Base-by-base conservation (phyloP, 2,797 vertebrate species). In the Thaleichthys pacificus region DNA sequence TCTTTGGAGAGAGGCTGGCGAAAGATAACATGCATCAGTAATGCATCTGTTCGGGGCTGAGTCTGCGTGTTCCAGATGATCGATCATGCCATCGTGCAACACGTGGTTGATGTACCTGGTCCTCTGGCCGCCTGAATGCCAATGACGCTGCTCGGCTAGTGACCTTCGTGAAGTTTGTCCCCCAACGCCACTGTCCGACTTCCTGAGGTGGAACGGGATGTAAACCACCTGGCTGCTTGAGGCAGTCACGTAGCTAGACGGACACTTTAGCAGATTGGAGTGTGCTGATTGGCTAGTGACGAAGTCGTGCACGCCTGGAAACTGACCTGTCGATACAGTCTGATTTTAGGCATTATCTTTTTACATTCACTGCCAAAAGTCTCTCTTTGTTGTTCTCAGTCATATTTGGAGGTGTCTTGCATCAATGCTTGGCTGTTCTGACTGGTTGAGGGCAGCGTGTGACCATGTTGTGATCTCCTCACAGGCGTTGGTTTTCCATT, bases 401-500 rank as follows among this genome's bases (percentile, higher is more conserved):
- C 17, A 19, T 5, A 21, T 57, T n/a, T 4, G 6, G 21, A 21
- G n/a, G n/a, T 22, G 8, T 63, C 15, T 26, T 42, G 8, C 24
- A 8, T 19, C 5, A 24, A 19, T 66, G 22, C 19, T 19, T 49
- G 56, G 5, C 32, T 8, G 24, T 71, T 17, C 24, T 63, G 26
- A 21, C 35, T 9, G 2, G 14, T 15, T 51, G 14, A 66, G 35
- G 35, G 35, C 35, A 38, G 54, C 32, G 21, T 73, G 22, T 9
- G 19, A 70, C 4, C 56, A 3, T 21, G 0, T 86, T 69, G 84
- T 47, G 78, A 85, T 85, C 61, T 82, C 80, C 87, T 85, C 91
- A 79, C 92, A 99, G 98, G 91, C 96, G 98, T 84, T 99, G 98
- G 98, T 99, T 99, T 91, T 98, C 98, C 70, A 99, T 99, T 92